Percentiles rank a stretch among this genome's conserved stretches.
These are phyloP conservation scores for Lucifuga dentata DNA, from an alignment of 2,113 vertebrate genomes.

Conservation along the genomic window DNA sequence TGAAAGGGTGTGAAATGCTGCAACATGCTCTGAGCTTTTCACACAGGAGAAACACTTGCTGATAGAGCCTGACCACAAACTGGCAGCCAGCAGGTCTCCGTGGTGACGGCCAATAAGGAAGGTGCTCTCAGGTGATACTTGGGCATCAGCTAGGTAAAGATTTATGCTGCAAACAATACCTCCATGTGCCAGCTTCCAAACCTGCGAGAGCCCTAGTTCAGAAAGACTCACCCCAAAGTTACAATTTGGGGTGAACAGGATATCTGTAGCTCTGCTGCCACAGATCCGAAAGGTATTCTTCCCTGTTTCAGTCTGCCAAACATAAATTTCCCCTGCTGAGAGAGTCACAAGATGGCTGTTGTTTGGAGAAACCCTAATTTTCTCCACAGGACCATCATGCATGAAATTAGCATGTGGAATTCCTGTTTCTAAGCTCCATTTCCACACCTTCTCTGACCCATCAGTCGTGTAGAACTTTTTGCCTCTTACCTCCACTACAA, in stretches of 20 bases:
- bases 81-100: constrained; percentile 81
- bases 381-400: constrained; percentile 75
- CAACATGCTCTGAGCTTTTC: constrained; percentile 61
- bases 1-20: constrained; percentile 77
- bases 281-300: constrained; percentile 76
- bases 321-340: constrained; percentile 76
- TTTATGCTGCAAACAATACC: constrained; percentile 78
- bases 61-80: constrained; percentile 83
- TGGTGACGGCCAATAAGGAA: constrained; percentile 79
- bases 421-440: constrained; percentile 71
- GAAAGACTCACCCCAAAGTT: constrained; percentile 80
- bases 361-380: constrained; percentile 71
- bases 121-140: constrained; percentile 82
- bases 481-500: constrained; percentile 66
- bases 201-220: constrained; percentile 68
- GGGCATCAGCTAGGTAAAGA: constrained; percentile 67
- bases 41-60: constrained; percentile 78
- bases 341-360: constrained; percentile 74
- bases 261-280: constrained; percentile 64
- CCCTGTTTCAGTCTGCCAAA: constrained; percentile 80
- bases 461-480: constrained; percentile 80
- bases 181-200: constrained; percentile 81
- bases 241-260: constrained; percentile 80
- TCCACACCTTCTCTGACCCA: constrained; percentile 79
- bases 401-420: constrained; percentile 65